phyloP scores from a whole-genome alignment of 2,113 vertebrate species.

The Thinocorus orbignyianus region DNA sequence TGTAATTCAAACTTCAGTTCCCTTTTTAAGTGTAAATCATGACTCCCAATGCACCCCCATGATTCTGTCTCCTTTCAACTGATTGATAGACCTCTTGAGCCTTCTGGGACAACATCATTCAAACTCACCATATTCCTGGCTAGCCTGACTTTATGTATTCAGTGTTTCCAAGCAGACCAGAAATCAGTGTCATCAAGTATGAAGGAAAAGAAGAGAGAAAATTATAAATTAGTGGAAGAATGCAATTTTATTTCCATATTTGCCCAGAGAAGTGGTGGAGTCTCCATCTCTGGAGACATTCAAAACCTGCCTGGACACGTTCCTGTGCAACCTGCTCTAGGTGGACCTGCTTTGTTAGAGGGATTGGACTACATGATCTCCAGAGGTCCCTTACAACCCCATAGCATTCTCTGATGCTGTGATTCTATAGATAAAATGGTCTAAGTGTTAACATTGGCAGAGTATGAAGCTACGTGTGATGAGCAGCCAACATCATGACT shows the following conservation, averaged over 20 bases:
- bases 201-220: neutral
- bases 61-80: neutral
- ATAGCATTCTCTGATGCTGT: too few species aligned
- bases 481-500: neutral
- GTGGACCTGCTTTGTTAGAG: too few species aligned
- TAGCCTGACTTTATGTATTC: neutral
- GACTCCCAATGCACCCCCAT: neutral
- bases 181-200: neutral
- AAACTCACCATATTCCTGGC: neutral
- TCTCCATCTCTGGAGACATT: too few species aligned
- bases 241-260: neutral
- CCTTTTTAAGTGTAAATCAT: neutral
- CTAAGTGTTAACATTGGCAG: too few species aligned
- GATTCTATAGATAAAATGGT: neutral
- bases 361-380: too few species aligned
- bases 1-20: neutral
- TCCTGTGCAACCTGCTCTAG: too few species aligned
- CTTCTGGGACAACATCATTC: neutral
- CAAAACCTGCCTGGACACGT: too few species aligned
- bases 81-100: neutral
- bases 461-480: fast-evolving
- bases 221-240: neutral
- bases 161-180: neutral
- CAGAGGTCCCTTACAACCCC: too few species aligned
- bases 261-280: too few species aligned